Conservation (phyloP, 2,888 invertebrate species). For the Drosophila ezoana region DNA sequence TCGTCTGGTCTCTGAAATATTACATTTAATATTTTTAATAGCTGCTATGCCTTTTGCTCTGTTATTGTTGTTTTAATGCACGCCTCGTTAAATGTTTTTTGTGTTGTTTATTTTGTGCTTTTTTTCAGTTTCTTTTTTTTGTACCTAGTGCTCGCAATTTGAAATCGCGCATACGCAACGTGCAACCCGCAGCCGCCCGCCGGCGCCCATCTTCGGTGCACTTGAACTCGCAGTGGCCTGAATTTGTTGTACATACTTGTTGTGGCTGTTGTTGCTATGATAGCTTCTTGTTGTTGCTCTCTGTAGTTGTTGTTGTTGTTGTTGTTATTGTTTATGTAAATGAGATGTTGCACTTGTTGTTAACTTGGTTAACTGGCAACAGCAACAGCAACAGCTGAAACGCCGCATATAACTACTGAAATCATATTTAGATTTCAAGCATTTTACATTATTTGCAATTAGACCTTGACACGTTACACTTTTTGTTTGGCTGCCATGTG, state of each 20-base stretch:
- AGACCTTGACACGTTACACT: constrained; percentile 69
- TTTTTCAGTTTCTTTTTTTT: constrained; percentile 20
- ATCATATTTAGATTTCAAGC: constrained; percentile 36
- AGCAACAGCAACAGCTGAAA: constrained; percentile 8
- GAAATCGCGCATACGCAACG: constrained; percentile 77
- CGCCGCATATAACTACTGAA: constrained; percentile 27
- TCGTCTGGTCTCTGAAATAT: constrained; percentile 58
- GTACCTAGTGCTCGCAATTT: constrained; percentile 31
- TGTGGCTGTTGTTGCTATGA: constrained; percentile 30
- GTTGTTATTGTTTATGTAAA: constrained; percentile 17
- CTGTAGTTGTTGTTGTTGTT: constrained; percentile 23
- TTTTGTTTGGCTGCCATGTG: constrained; percentile 17
- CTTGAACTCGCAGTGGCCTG: constrained; percentile 65
- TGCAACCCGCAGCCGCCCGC: constrained; percentile 45
- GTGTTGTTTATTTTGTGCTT: constrained; percentile 6
- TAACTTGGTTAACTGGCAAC: constrained; percentile 58
- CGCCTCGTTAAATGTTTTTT: constrained; percentile 75
- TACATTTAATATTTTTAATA: constrained; percentile 73
- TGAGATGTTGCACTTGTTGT: constrained; percentile 67
- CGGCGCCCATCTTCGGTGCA: constrained; percentile 48
- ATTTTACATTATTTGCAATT: constrained; percentile 68
- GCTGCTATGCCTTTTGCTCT: constrained; percentile 31
- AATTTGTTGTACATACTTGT: constrained; percentile 40
- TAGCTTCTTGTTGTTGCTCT: constrained; percentile 25
- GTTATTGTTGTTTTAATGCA: constrained; percentile 65